Evolutionary conservation across 2,888 invertebrate species (phyloP).

Genomic region (Stenichneumon culpator): DNA sequence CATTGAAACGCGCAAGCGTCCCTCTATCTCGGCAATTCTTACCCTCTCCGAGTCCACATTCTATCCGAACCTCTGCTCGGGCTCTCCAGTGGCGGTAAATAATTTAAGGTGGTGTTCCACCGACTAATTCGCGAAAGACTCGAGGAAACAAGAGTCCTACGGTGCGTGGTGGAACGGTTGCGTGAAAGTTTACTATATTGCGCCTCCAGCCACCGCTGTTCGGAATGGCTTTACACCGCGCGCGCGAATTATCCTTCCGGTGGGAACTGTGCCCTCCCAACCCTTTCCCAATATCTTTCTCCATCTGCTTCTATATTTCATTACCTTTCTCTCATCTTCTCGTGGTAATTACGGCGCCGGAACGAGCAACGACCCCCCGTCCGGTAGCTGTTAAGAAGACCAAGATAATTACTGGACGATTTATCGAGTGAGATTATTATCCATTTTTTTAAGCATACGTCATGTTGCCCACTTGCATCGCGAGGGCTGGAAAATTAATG

Average conservation of each 20-base stretch:
- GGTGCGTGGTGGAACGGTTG: background rate
- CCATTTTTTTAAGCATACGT: slow-evolving; percentile 6
- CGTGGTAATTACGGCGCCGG: background rate
- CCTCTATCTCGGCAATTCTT: slow-evolving; percentile 44
- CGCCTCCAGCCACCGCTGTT: slow-evolving; percentile 10
- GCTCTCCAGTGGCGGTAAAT: slow-evolving; percentile 11
- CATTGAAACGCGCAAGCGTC: slow-evolving; percentile 24
- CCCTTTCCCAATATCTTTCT: slow-evolving; percentile 27
- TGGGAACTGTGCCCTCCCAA: slow-evolving; percentile 12
- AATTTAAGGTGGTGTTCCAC: slow-evolving; percentile 16
- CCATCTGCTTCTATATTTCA: slow-evolving; percentile 17
- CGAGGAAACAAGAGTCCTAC: background rate
- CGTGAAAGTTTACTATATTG: slow-evolving; percentile 34
- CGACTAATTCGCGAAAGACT: slow-evolving; percentile 35
- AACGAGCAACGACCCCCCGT: background rate
- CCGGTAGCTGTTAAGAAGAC: slow-evolving; percentile 24
- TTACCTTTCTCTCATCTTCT: slow-evolving; percentile 25
- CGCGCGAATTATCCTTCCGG: slow-evolving; percentile 35
- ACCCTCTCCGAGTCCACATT: slow-evolving; percentile 34
- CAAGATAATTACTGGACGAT: slow-evolving; percentile 14
- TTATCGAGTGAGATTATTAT: slow-evolving; percentile 14
- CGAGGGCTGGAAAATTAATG: background rate
- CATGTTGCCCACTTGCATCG: background rate
- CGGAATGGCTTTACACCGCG: slow-evolving; percentile 33
- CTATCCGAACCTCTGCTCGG: slow-evolving; percentile 3